Conservation (phyloP, 2,113 vertebrate genomes). For the Accipiter virgatus region DNA sequence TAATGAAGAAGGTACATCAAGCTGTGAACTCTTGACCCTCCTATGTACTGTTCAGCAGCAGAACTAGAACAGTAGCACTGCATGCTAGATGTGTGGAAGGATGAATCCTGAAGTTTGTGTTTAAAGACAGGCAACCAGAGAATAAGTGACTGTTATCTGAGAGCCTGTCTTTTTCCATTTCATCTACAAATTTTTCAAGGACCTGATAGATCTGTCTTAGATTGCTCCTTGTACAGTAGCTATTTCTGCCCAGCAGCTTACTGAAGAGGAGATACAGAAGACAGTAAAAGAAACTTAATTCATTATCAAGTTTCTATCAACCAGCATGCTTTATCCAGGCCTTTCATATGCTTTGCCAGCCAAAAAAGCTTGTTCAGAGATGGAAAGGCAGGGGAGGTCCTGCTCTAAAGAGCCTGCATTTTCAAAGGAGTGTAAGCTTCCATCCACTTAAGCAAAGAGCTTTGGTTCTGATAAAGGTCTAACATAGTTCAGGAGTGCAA, state of each 20-base stretch:
- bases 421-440: neutral
- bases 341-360: neutral
- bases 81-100: neutral
- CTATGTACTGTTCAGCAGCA: neutral
- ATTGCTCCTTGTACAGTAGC: neutral
- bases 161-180: neutral
- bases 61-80: neutral
- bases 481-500: neutral
- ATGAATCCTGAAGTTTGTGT: neutral
- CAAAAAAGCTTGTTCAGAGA: neutral
- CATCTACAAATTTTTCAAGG: neutral
- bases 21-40: neutral
- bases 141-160: neutral
- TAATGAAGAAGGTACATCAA: neutral
- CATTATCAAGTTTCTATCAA: neutral
- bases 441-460: neutral
- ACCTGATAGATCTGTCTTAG: neutral
- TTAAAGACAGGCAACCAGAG: neutral
- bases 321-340: neutral
- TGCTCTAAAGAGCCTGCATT: neutral
- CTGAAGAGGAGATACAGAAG: neutral
- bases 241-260: neutral
- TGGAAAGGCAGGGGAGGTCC: neutral
- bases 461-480: neutral
- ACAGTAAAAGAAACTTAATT: neutral